Base-by-base conservation (phyloP, 2,113 vertebrate genomes). In the Datnioides undecimradiatus region DNA sequence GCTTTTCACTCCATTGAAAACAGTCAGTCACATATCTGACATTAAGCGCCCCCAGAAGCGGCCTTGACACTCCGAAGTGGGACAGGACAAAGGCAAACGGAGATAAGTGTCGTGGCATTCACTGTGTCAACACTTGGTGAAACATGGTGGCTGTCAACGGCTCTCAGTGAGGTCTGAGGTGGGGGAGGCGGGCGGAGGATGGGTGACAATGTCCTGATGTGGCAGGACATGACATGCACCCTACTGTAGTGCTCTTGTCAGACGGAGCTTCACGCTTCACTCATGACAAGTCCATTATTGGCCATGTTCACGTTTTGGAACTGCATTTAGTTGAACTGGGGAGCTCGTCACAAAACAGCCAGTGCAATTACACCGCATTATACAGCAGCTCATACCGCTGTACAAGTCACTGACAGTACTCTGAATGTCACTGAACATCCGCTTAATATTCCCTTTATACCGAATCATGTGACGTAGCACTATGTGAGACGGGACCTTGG, bases 11-110 rank as follows among this genome's bases (percentile, higher is more conserved):
- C 59, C 66, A 63, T 17, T 66, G 68, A 83, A 88, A 89, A 79
- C 85, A 81, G 82, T 91, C 91, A 73, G 84, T 91, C 88, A 92
- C 88, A 92, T 90, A 90, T 90, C 80, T 90, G 88, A 86, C 79
- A 10, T 70, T 83, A 76, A 87, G 80, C 45, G 8, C 55, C 73
- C 66, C 65, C 64, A 29, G 54, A 82, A 76, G 51, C 29, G 13
- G 70, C 72, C 79, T 83, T 91, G 90, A 93, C 90, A 91, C 87
- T 81, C 54, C 1, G 19, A 52, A 86, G 75, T 55, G 59, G 71
- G 83, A 76, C 84, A 33, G 85, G 85, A 91, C 87, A 90, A 85
- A 87, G 76, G 76, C 78, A 38, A 73, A 71, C 60, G 79, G 76
- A 79, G 86, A 92, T 91, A 91, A 93, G 87, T 88, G 88, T 87